A percentile compares a stretch with the other conserved stretches of the same genome.
Conservation (phyloP, 2,888 invertebrate species). For the Elaeidobius kamerunicus region DNA sequence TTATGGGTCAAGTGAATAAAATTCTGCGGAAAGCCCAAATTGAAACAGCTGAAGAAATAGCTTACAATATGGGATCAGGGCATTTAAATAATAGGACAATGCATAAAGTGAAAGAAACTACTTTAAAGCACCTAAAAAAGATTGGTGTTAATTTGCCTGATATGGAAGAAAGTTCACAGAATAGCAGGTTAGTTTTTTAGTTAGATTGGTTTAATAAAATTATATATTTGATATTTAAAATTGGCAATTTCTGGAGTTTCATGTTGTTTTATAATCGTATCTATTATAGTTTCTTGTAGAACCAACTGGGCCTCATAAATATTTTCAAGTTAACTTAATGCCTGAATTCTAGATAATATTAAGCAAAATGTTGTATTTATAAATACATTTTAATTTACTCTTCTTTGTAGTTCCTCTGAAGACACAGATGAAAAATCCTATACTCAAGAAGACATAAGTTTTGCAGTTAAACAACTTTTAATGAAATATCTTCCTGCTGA, state of each 20-base stretch:
- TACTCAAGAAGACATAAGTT: conserved; percentile 51
- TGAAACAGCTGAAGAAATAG: conserved; percentile 34
- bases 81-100: conserved; percentile 38
- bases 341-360: too few species aligned
- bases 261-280: too few species aligned
- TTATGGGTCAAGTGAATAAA: conserved; percentile 61
- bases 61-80: conserved; percentile 6
- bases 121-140: conserved; percentile 45
- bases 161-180: conserved; percentile 33
- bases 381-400: too few species aligned
- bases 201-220: too few species aligned
- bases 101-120: conserved; percentile 45
- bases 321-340: too few species aligned
- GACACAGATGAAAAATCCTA: conserved; percentile 32
- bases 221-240: too few species aligned
- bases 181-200: too few species aligned
- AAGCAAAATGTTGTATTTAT: too few species aligned
- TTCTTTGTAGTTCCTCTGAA: conserved; percentile 24
- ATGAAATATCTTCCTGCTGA: conserved; percentile 56
- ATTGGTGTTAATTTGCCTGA: conserved; percentile 43
- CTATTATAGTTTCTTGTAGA: too few species aligned
- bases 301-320: too few species aligned
- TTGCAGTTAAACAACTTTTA: conserved; percentile 55
- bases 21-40: conserved; percentile 51
- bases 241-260: too few species aligned